Evolutionary conservation across 2,888 invertebrate species (phyloP), one percentile per base, ranked within the genome.

Genomic region (Drosophila villosipedis): DNA sequence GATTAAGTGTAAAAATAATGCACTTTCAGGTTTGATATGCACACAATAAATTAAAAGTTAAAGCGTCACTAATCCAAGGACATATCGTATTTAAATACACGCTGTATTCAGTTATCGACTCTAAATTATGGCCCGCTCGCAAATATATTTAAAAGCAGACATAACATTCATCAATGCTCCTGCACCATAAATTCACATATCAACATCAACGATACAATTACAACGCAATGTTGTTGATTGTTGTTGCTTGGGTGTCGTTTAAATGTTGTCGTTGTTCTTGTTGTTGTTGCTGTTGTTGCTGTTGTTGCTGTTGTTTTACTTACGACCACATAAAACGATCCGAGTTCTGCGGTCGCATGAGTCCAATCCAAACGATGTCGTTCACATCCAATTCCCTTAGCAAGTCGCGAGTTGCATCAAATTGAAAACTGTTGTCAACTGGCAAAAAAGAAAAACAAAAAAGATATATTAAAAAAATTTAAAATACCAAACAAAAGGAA

Each of bases 321-420:
- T 94, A 96, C 96, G 96, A 96, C 96, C 96, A 96, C 84, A 95
- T 95, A 91, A 96, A 96, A 78, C 95, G 95, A 67, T 95, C 95
- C 82, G 95, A 95, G 67, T 95, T 95, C 87, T 95, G 95, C 87
- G 95, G 95, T 84, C 96, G 95, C 89, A 96, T 96, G 78, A 97
- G 94, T 71, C 96, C 96, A 84, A 96, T 96, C 96, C 96, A 97
- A 73, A 96, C 96, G 63, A 96, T 95, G 91, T 95, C 96, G 50
- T 95, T 95, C 73, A 96, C 96, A 92, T 96, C 96, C 93, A 96
- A 93, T 92, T 96, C 96, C 92, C 96, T 96, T 77, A 96, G 94
- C 91, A 96, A 96, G 35, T 96, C 96, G 77, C 96, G 94, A 63
- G 96, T 96, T 49, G 96, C 96, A 91, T 96, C 96, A 91, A 96